A percentile compares a stretch with the other conserved stretches of the same genome.
phyloP scores from a whole-genome alignment of 64 coral and sea anemone genomes.

The Cladopsammia gracilis region DNA sequence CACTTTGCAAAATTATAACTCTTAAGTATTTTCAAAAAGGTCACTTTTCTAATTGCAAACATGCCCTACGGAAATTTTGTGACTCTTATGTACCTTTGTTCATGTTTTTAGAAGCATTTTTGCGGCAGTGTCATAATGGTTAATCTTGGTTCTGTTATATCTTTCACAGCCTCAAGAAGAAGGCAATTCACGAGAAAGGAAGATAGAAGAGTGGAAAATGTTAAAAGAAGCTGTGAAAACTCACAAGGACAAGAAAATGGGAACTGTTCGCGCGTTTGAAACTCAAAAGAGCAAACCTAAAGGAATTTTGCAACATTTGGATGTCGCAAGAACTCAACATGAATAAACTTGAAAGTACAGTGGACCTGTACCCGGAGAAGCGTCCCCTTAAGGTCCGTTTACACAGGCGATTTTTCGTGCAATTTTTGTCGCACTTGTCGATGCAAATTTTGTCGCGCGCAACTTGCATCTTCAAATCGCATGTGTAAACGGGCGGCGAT shows the following conservation, averaged over 20 bases:
- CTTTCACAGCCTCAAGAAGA: slow-evolving; percentile 68
- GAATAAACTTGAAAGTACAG: neutral
- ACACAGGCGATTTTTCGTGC: too few species aligned
- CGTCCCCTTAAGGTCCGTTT: neutral
- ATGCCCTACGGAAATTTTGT: too few species aligned
- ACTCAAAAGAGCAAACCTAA: slow-evolving; percentile 4
- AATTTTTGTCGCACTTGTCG: too few species aligned
- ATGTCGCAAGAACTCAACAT: slow-evolving; percentile 75
- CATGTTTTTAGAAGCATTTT: too few species aligned
- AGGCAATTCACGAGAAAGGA: slow-evolving; percentile 63
- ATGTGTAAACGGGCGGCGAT: too few species aligned
- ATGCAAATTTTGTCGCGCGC: too few species aligned
- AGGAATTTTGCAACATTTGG: slow-evolving; percentile 75
- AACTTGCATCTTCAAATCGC: too few species aligned
- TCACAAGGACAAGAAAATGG: slow-evolving; percentile 72
- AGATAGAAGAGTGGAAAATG: slow-evolving; percentile 56
- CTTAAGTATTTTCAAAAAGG: too few species aligned
- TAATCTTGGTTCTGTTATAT: neutral
- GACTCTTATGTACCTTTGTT: too few species aligned
- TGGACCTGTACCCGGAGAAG: neutral
- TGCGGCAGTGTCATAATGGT: too few species aligned
- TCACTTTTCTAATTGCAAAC: too few species aligned
- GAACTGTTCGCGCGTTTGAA: slow-evolving; percentile 51
- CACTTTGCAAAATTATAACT: too few species aligned
- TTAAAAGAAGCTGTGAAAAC: slow-evolving; percentile 39